phyloP scores from a whole-genome alignment of 1,140 invertebrate species.

The Diabrotica undecimpunctata region DNA sequence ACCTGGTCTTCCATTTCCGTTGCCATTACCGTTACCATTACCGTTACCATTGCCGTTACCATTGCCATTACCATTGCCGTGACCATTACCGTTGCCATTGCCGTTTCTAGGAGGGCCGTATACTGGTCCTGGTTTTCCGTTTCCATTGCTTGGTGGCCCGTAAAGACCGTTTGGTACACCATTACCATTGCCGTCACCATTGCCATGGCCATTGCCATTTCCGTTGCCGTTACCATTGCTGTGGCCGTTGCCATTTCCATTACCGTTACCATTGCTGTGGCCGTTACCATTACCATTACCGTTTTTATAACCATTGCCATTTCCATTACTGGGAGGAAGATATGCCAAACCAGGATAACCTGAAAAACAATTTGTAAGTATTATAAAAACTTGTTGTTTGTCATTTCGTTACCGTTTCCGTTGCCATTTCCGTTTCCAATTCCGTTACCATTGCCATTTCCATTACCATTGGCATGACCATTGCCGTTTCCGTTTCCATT shows the following conservation, averaged over 20 bases:
- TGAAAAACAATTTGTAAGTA: neutral
- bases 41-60: slow-evolving; percentile 23
- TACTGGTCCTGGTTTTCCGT: slow-evolving; percentile 23
- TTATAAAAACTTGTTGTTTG: slow-evolving; percentile 12
- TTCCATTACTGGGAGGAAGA: slow-evolving; percentile 29
- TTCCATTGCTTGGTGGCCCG: slow-evolving; percentile 23
- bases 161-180: slow-evolving; percentile 15
- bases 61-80: slow-evolving; percentile 20
- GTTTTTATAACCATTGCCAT: slow-evolving; percentile 13
- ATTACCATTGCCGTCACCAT: slow-evolving; percentile 24
- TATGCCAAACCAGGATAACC: slow-evolving; percentile 25
- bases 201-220: slow-evolving; percentile 29
- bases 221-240: slow-evolving; percentile 17
- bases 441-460: slow-evolving; percentile 17
- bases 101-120: slow-evolving; percentile 31
- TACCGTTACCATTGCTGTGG: slow-evolving; percentile 26
- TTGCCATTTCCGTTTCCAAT: slow-evolving; percentile 21
- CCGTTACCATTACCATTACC: slow-evolving; percentile 31
- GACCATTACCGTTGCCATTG: slow-evolving; percentile 27
- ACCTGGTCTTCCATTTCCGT: slow-evolving; percentile 26
- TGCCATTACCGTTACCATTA: slow-evolving; percentile 24
- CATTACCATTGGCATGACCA: slow-evolving; percentile 19
- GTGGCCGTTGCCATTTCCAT: slow-evolving; percentile 19
- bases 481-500: slow-evolving; percentile 10
- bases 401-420: slow-evolving; percentile 23